phyloP scores from a whole-genome alignment of 2,797 vertebrate genomes.

The Lerista edwardsae region DNA sequence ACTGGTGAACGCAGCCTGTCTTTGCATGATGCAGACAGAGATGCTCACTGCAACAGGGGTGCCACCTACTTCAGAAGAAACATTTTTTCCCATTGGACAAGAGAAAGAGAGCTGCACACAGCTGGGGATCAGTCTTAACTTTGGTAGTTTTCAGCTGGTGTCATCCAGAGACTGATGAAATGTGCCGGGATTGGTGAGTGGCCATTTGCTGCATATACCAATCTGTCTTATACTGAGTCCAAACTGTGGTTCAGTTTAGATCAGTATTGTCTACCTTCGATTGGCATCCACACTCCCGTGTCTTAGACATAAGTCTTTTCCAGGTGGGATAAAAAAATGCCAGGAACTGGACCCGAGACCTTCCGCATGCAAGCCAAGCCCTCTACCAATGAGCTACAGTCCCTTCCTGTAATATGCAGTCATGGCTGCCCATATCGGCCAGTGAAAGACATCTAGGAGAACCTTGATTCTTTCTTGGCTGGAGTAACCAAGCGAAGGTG shows the following conservation, averaged over 20 bases:
- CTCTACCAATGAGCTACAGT: too few species aligned
- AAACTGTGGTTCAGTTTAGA: too few species aligned
- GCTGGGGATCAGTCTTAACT: not conserved
- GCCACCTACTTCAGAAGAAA: not conserved
- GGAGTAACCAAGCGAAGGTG: not conserved
- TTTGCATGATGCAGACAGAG: not conserved
- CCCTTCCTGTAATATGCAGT: too few species aligned
- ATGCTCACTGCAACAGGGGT: too few species aligned
- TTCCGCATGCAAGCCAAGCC: too few species aligned
- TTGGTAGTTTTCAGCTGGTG: not conserved
- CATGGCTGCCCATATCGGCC: not conserved
- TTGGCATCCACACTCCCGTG: too few species aligned
- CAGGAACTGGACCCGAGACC: too few species aligned
- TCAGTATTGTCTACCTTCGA: too few species aligned
- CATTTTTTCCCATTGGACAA: not conserved
- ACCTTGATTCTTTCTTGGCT: not conserved
- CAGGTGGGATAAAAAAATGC: too few species aligned
- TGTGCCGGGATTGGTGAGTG: not conserved
- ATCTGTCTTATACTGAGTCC: too few species aligned
- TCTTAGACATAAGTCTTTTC: too few species aligned
- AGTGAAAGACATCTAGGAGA: not conserved
- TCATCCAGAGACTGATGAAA: not conserved
- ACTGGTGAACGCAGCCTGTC: not conserved
- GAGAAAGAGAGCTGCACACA: not conserved
- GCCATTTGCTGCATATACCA: not conserved